Conservation (phyloP, 1,140 invertebrate genomes). For the Euwallacea fornicatus region DNA sequence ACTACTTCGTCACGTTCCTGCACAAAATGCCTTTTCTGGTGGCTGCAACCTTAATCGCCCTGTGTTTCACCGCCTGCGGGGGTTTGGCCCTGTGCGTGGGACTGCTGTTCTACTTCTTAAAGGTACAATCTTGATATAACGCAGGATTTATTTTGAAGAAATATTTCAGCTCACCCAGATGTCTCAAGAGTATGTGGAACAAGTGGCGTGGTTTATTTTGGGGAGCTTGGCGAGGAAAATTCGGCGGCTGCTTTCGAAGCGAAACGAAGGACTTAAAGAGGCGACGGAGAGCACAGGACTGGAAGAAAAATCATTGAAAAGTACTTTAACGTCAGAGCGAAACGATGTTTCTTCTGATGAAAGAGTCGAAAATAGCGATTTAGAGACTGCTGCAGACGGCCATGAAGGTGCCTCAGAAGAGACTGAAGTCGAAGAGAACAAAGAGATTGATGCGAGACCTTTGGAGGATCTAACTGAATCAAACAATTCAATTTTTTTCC, state of each 20-base stretch:
- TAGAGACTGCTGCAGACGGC: neutral
- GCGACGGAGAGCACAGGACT: neutral
- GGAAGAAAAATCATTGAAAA: neutral
- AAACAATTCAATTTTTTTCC: conserved; percentile 59
- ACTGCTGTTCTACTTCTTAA: conserved; percentile 60
- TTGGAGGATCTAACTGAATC: conserved; percentile 25
- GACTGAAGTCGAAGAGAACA: neutral
- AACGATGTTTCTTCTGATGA: neutral
- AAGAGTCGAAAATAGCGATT: neutral
- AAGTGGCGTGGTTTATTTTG: conserved; percentile 61
- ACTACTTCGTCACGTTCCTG: conserved; percentile 59
- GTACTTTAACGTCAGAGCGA: too few relatives aligned
- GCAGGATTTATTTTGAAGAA: conserved; percentile 22
- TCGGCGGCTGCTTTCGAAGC: conserved; percentile 26
- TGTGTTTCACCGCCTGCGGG: conserved; percentile 60
- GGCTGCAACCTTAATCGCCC: conserved; percentile 54
- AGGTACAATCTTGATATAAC: conserved; percentile 50
- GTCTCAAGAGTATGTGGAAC: conserved; percentile 74
- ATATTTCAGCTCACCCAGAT: conserved; percentile 64
- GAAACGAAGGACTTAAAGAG: conserved; percentile 1
- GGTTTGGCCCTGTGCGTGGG: conserved; percentile 58
- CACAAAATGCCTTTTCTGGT: conserved; percentile 58
- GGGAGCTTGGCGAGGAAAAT: conserved; percentile 55
- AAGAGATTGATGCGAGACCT: neutral
- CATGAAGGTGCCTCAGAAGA: neutral